Evolutionary conservation across 2,113 vertebrate genomes (phyloP).

Genomic region (Dinomys branickii): DNA sequence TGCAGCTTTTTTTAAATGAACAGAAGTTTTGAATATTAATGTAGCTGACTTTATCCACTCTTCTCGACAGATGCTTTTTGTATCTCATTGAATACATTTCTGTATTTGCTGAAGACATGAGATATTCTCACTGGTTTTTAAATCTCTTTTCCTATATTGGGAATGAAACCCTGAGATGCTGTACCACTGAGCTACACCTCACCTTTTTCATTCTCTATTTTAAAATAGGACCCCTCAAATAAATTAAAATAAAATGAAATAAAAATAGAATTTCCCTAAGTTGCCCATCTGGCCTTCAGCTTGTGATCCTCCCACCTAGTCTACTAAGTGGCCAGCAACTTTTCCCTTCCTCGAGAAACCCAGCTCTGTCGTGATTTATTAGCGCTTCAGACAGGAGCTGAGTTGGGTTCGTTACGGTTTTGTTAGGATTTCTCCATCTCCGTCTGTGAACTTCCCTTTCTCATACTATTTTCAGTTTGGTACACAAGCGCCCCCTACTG

Average conservation of each 20-base stretch:
- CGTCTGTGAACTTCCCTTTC: background rate
- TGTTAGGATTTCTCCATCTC: background rate
- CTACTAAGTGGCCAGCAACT: background rate
- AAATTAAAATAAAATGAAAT: background rate
- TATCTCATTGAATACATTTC: background rate
- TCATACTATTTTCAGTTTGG: background rate
- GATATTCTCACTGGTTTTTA: background rate
- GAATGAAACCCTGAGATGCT: background rate
- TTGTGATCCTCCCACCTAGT: background rate
- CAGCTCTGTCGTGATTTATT: background rate
- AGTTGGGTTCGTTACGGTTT: background rate
- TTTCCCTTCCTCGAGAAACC: background rate
- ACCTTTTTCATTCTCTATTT: background rate
- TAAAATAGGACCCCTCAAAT: background rate
- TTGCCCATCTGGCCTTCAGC: background rate
- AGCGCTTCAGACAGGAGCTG: background rate
- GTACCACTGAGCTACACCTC: background rate
- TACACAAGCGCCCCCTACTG: background rate
- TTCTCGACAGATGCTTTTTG: background rate
- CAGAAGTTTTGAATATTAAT: background rate
- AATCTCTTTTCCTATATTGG: background rate
- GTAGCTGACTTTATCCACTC: background rate
- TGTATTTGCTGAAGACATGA: background rate
- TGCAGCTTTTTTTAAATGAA: background rate
- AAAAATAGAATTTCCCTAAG: background rate